Base-by-base conservation (phyloP, 2,888 invertebrate genomes). In the Nymphalis polychloros region DNA sequence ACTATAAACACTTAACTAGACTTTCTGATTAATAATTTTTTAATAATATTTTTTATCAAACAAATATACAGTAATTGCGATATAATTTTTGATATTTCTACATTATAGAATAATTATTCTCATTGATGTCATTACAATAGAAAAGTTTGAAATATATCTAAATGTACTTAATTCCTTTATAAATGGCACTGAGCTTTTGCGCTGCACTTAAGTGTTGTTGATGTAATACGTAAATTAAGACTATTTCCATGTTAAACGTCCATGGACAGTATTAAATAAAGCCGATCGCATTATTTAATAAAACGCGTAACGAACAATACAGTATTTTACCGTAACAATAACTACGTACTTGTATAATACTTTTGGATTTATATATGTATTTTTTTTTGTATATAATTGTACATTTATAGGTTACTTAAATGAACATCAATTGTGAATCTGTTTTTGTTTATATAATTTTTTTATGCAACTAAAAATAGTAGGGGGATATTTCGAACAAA, bases 331-430 rank as follows among this genome's bases (percentile, higher is more conserved):
- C 80, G 77, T 55, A 82, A 84, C 81, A 81, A 75, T 81, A 31
- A 31, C 79, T 84, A 82, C 80, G 79, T 85, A 85, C 80, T 77
- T 82, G 79, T 85, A 81, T 77, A 77, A 81, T 86, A 87, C 88
- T 90, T 89, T 90, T 90, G 84, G 87, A 90, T 84, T 86, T 84
- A 82, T 86, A 89, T 85, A 81, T 78, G 84, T 78, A 75, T 16
- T 55, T 68, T 81, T 81, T 84, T 89, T 86, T 92, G 90, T 92
- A 92, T 82, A 91, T 90, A 90, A 82, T 83, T 92, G 92, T 92
- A 92, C 83, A 91, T 88, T 88, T 87, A 79, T 92, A 90, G 86
- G 81, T 81, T 86, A 85, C 83, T 85, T 81, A 82, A 77, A 76
- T 75, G 73, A 84, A 84, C 81, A 55, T 79, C 76, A 73, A 82